Conservation (phyloP, 64 coral and sea anemone species). For the Stylophora pistillata region DNA sequence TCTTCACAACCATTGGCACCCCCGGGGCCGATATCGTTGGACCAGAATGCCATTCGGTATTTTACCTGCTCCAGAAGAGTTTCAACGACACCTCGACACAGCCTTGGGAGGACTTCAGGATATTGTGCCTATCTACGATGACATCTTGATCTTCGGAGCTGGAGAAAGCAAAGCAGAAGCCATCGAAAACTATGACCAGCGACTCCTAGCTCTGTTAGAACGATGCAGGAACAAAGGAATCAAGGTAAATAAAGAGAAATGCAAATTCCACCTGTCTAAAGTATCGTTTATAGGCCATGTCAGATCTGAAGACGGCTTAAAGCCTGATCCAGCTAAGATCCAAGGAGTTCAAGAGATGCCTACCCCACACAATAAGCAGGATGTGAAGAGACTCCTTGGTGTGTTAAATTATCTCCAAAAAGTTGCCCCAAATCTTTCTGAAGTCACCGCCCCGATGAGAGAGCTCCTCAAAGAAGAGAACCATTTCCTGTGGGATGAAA, state of each 20-base stretch:
- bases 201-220: conserved; percentile 24
- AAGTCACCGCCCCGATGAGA: conserved; percentile 35
- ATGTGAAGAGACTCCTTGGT: conserved; percentile 46
- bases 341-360: conserved; percentile 41
- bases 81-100: conserved; percentile 29
- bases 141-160: conserved; percentile 37
- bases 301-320: conserved; percentile 28
- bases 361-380: conserved; percentile 24
- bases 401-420: conserved; percentile 54
- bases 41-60: conserved; percentile 49
- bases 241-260: conserved; percentile 57
- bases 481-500: conserved; percentile 43
- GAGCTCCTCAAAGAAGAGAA: conserved; percentile 55
- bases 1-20: conserved; percentile 53
- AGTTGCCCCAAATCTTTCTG: conserved; percentile 51
- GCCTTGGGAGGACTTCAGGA: conserved; percentile 35
- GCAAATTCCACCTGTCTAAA: conserved; percentile 9
- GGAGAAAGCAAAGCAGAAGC: conserved; percentile 41
- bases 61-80: conserved; percentile 54
- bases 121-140: conserved; percentile 50
- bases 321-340: conserved; percentile 59
- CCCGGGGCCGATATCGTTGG: conserved; percentile 65
- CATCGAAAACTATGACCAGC: neutral
- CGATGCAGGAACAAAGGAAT: conserved; percentile 41
- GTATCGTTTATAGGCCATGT: conserved; percentile 60